Evolutionary conservation across 2,113 vertebrate species (phyloP).

Genomic region (Pluvianellus socialis): DNA sequence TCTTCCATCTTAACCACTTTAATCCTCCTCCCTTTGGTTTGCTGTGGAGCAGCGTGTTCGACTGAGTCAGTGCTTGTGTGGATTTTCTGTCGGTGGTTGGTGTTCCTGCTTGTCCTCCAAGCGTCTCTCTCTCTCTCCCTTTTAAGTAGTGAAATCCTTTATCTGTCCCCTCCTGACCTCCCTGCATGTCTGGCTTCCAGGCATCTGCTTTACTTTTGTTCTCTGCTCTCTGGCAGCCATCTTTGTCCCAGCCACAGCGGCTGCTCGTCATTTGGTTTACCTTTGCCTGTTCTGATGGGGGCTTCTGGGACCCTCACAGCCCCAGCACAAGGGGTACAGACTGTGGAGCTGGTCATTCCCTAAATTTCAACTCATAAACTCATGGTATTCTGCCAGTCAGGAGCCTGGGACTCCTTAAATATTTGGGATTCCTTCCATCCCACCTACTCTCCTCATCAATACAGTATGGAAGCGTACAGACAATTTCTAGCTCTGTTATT

Average conservation of each 20-base stretch:
- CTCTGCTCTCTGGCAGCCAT: neutral
- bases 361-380: neutral
- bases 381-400: neutral
- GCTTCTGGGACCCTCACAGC: neutral
- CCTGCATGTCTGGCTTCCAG: neutral
- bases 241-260: neutral
- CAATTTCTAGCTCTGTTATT: neutral
- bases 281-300: neutral
- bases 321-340: neutral
- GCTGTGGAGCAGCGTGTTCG: neutral
- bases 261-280: neutral
- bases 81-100: constrained; percentile 1
- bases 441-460: neutral
- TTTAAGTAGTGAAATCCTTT: constrained; percentile 48
- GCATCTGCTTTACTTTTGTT: constrained; percentile 18
- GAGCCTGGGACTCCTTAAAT: neutral
- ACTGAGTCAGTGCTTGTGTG: neutral
- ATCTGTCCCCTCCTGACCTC: constrained; percentile 44
- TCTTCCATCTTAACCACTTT: neutral
- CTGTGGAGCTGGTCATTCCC: neutral
- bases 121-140: neutral
- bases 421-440: neutral
- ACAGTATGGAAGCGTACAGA: neutral
- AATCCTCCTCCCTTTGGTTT: neutral
- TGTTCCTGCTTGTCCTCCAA: neutral